Conservation (phyloP, 2,113 vertebrate species). For the Triplophysa tibetana region DNA sequence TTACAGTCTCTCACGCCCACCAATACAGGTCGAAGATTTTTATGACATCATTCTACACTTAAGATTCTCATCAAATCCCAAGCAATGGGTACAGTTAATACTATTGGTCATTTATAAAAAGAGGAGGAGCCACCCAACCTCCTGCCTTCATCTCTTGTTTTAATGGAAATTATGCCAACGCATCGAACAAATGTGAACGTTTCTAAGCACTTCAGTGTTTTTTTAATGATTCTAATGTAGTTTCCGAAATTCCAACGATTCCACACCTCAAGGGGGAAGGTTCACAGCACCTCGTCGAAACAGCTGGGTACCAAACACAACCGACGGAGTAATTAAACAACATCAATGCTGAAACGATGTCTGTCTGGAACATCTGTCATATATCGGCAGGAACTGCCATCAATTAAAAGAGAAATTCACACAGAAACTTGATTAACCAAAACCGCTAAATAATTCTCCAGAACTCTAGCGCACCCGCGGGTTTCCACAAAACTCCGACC, state of each 20-base stretch:
- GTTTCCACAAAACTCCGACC: conserved; percentile 48
- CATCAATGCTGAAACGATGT: conserved; percentile 24
- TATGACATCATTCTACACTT: too few relatives aligned
- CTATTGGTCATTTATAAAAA: too few relatives aligned
- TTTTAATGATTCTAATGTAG: too few relatives aligned
- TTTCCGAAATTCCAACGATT: background rate
- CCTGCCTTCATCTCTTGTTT: too few relatives aligned
- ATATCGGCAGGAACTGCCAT: conserved; percentile 57
- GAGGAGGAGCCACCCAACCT: too few relatives aligned
- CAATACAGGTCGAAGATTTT: too few relatives aligned
- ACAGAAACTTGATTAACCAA: conserved; percentile 66
- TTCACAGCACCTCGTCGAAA: background rate
- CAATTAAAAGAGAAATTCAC: conserved; percentile 65
- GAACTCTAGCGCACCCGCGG: conserved; percentile 49
- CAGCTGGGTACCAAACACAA: conserved; percentile 13
- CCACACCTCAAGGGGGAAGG: background rate
- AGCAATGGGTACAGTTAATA: too few relatives aligned
- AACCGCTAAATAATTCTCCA: conserved; percentile 62
- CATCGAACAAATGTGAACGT: too few relatives aligned
- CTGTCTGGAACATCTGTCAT: conserved; percentile 46
- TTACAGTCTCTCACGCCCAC: too few relatives aligned
- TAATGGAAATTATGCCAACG: too few relatives aligned
- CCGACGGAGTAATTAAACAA: conserved; percentile 35
- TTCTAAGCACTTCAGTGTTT: too few relatives aligned
- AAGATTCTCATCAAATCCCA: too few relatives aligned